These are phyloP conservation scores for Nautilus pompilius DNA, from an alignment of 1,140 invertebrate species.

Conservation along the genomic window DNA sequence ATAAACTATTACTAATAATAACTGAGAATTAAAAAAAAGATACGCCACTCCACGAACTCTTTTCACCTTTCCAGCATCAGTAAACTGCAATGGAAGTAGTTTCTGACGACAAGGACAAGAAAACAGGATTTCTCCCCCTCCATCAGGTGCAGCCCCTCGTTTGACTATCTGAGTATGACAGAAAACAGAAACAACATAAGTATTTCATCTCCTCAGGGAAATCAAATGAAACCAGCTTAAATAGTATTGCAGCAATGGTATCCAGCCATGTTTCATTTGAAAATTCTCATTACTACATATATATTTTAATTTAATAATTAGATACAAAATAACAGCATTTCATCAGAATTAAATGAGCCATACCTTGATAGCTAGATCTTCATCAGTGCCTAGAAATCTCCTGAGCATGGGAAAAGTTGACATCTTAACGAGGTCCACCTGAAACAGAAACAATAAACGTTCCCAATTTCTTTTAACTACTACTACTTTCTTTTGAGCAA, in stretches of 20 bases:
- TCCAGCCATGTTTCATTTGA: not conserved
- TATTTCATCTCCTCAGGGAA: too few species aligned
- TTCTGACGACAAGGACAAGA: conserved; percentile 75
- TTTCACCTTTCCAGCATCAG: conserved; percentile 87
- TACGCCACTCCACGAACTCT: conserved; percentile 82
- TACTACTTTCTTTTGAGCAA: too few species aligned
- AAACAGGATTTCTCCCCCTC: conserved; percentile 88
- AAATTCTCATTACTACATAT: not conserved
- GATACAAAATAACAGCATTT: not conserved
- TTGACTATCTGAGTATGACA: conserved; percentile 60
- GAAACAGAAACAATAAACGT: conserved; percentile 13
- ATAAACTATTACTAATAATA: not conserved
- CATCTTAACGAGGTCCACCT: conserved; percentile 80
- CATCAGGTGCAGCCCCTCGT: conserved; percentile 79
- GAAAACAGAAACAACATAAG: not conserved
- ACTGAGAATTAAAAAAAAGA: conserved; percentile 31
- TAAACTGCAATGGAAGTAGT: conserved; percentile 64
- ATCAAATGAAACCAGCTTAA: too few species aligned
- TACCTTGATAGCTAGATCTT: conserved; percentile 85
- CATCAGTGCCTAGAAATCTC: conserved; percentile 74
- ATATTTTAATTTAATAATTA: not conserved
- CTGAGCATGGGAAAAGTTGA: conserved; percentile 77
- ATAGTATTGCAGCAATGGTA: not conserved
- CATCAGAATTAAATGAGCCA: not conserved
- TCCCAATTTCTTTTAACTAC: too few species aligned